These are phyloP conservation scores for Chaitophorus viminalis DNA, from an alignment of 2,888 invertebrate species.

Conservation along the genomic window DNA sequence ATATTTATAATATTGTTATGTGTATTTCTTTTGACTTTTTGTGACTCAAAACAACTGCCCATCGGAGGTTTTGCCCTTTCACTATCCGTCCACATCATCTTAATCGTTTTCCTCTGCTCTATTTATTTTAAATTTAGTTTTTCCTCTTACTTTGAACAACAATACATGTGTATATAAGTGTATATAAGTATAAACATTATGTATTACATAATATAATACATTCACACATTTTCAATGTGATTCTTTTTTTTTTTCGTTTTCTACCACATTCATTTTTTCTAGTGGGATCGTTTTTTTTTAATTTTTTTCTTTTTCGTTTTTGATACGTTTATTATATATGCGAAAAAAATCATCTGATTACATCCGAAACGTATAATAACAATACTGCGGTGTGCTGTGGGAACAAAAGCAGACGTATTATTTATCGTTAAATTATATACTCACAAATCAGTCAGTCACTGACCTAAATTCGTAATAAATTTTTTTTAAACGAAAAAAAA, in stretches of 20 bases:
- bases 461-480: not conserved
- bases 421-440: not conserved
- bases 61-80: not conserved
- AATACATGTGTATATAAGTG: too few relatives aligned
- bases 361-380: not conserved
- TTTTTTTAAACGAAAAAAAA: not conserved
- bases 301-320: not conserved
- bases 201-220: too few relatives aligned
- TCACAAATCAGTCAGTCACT: not conserved
- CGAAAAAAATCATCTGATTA: not conserved
- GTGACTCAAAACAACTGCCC: not conserved
- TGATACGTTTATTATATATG: not conserved
- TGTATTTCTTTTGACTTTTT: not conserved
- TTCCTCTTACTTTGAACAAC: not conserved
- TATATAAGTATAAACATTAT: too few relatives aligned
- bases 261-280: conserved; percentile 23
- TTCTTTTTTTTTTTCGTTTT: not conserved
- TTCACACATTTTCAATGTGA: not conserved
- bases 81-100: not conserved
- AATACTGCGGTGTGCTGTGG: not conserved
- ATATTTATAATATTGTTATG: not conserved
- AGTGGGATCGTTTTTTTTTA: not conserved
- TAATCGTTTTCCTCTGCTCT: not conserved
- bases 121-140: not conserved
- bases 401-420: not conserved